These are phyloP conservation scores for Lamproptera curius DNA, from an alignment of 2,888 invertebrate species.

Conservation along the genomic window DNA sequence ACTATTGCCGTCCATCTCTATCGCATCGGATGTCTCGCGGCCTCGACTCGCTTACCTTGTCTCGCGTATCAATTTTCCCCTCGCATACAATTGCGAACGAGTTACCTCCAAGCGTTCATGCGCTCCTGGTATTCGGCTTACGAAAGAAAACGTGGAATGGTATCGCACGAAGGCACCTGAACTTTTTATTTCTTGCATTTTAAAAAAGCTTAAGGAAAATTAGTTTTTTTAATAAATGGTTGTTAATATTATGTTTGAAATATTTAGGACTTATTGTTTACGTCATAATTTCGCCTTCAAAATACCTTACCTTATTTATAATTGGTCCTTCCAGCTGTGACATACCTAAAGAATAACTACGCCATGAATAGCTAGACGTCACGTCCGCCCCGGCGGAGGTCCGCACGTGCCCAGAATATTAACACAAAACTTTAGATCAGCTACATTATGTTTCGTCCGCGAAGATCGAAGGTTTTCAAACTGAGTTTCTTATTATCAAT, in stretches of 20 bases:
- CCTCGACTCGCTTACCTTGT: slow-evolving; percentile 65
- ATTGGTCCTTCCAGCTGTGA: neutral
- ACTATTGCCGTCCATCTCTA: slow-evolving; percentile 27
- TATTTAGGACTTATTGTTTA: too few species aligned
- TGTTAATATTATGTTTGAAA: too few species aligned
- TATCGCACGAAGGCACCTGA: slow-evolving; percentile 30
- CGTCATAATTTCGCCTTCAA: neutral
- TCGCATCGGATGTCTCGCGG: slow-evolving; percentile 33
- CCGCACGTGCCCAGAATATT: slow-evolving; percentile 57
- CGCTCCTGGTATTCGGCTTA: slow-evolving; percentile 69
- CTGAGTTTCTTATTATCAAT: too few species aligned
- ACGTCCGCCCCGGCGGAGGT: slow-evolving; percentile 63
- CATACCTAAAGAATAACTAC: slow-evolving; percentile 6
- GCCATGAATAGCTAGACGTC: slow-evolving; percentile 35
- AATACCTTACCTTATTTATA: neutral
- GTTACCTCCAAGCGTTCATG: slow-evolving; percentile 47
- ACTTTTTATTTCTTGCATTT: slow-evolving; percentile 9
- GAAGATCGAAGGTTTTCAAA: neutral
- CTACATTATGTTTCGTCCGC: slow-evolving; percentile 8
- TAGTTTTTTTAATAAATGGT: too few species aligned
- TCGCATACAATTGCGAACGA: slow-evolving; percentile 41
- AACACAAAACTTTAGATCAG: slow-evolving; percentile 9
- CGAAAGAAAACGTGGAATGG: slow-evolving; percentile 69
- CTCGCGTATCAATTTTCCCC: slow-evolving; percentile 62
- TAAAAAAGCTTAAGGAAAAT: too few species aligned